phyloP scores from a whole-genome alignment of 2,888 invertebrate species.

The Caenorhabditis sp. region DNA sequence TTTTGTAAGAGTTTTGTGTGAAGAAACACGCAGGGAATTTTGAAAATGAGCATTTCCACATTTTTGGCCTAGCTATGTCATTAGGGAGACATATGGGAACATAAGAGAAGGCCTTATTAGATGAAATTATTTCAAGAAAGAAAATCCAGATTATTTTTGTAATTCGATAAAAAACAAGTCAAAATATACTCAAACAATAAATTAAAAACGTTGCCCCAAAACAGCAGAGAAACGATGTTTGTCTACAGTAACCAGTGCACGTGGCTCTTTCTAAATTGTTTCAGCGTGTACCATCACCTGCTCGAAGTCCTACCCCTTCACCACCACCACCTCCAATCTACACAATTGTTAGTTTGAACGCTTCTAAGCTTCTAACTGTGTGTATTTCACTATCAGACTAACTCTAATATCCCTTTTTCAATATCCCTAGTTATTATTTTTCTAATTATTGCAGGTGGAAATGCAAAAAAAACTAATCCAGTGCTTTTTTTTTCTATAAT shows the following conservation, averaged over 20 bases:
- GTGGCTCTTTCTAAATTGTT: slow-evolving; percentile 15
- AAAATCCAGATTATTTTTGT: too few relatives aligned
- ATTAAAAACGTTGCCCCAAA: too few relatives aligned
- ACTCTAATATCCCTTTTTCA: background rate
- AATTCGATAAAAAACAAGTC: too few relatives aligned
- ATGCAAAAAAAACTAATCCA: background rate
- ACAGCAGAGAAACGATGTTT: too few relatives aligned
- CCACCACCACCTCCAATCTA: slow-evolving; percentile 51
- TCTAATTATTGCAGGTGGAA: background rate
- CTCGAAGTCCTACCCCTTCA: slow-evolving; percentile 50
- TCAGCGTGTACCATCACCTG: slow-evolving; percentile 53
- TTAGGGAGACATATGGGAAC: too few relatives aligned
- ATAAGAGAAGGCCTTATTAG: too few relatives aligned
- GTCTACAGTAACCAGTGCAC: background rate
- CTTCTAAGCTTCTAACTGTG: background rate
- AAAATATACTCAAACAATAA: too few relatives aligned
- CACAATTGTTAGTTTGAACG: slow-evolving; percentile 40
- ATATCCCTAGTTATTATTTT: background rate
- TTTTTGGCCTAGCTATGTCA: too few relatives aligned
- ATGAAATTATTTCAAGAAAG: too few relatives aligned
- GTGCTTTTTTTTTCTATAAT: background rate
- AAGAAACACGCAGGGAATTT: too few relatives aligned
- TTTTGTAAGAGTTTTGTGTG: too few relatives aligned
- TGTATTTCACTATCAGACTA: background rate
- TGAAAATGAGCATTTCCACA: too few relatives aligned